Evolutionary conservation across 2,113 vertebrate genomes (phyloP).

Genomic region (Furnarius figulus): DNA sequence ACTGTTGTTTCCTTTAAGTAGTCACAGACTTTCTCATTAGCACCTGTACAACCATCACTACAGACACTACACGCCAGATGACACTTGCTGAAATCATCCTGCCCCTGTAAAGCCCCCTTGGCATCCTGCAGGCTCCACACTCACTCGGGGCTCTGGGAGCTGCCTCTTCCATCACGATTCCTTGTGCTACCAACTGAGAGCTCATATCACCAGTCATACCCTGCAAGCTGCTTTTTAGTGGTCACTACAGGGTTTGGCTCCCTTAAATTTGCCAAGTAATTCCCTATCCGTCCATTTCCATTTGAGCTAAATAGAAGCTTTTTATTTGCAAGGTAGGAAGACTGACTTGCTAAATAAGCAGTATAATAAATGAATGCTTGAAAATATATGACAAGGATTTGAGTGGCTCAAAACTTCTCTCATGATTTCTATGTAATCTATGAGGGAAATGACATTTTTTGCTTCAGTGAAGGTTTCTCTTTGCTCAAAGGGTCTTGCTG

Average conservation of each 20-base stretch:
- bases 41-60: background rate
- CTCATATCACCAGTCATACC: background rate
- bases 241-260: background rate
- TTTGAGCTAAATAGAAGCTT: background rate
- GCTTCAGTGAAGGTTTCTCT: background rate
- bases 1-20: background rate
- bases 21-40: background rate
- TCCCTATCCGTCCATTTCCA: background rate
- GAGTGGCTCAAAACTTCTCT: background rate
- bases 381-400: background rate
- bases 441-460: background rate
- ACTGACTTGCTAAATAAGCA: background rate
- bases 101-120: background rate
- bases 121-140: background rate
- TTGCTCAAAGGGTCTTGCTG: background rate
- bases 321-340: background rate
- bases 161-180: background rate
- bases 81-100: background rate
- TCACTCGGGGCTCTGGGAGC: background rate
- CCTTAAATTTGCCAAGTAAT: background rate
- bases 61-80: background rate
- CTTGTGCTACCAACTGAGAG: background rate
- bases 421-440: background rate
- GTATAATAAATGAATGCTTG: background rate
- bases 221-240: background rate